These are phyloP conservation scores for Megastigmus dorsalis DNA, from an alignment of 2,888 invertebrate species.

Conservation along the genomic window DNA sequence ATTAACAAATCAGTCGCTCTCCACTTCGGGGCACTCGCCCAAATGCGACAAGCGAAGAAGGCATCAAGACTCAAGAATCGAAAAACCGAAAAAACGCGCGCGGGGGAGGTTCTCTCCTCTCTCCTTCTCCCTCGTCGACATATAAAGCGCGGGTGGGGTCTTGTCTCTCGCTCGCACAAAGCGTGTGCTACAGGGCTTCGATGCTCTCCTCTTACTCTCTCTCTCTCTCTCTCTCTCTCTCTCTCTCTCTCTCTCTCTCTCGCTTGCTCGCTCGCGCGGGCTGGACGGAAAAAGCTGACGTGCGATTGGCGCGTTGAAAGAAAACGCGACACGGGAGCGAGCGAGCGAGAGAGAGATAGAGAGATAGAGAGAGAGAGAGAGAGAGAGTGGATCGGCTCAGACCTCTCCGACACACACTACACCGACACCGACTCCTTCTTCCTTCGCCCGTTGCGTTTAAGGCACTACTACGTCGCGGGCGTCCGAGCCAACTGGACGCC, in stretches of 20 bases:
- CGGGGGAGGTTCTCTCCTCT: no score
- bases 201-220: neutral
- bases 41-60: no score
- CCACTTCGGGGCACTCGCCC: no score
- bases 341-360: neutral
- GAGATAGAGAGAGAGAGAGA: neutral
- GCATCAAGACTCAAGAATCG: no score
- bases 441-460: neutral
- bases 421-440: neutral
- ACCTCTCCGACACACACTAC: neutral
- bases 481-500: conserved; percentile 49
- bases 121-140: no score
- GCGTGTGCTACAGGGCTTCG: no score
- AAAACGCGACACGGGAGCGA: conserved; percentile 33
- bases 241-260: neutral
- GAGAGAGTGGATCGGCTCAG: neutral
- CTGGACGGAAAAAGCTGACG: conserved; percentile 34
- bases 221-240: neutral
- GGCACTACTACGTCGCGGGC: conserved; percentile 44
- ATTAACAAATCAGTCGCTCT: no score
- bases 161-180: no score
- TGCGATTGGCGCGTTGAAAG: conserved; percentile 50
- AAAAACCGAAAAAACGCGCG: no score
- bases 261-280: conserved; percentile 10
- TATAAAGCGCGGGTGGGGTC: no score